A percentile compares a stretch with the other conserved stretches of the same genome.
These are phyloP conservation scores for Pandemis corylana DNA, from an alignment of 2,888 invertebrate genomes.

Conservation along the genomic window DNA sequence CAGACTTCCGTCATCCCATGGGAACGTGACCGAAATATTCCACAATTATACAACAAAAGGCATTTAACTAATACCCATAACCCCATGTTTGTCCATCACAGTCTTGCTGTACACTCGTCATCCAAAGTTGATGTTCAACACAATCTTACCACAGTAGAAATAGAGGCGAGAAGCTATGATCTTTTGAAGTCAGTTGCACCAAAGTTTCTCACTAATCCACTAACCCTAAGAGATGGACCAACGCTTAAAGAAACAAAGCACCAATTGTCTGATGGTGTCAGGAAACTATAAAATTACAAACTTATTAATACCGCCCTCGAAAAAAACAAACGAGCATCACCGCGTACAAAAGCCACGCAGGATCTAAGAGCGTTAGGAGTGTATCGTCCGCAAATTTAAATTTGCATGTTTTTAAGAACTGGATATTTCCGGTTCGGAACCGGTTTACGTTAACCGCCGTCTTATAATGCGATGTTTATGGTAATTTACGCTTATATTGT, in stretches of 20 bases:
- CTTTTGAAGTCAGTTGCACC: background rate
- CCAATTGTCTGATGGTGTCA: constrained; percentile 75
- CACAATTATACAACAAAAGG: constrained; percentile 34
- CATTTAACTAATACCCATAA: constrained; percentile 42
- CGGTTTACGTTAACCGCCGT: constrained; percentile 68
- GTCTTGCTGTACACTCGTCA: constrained; percentile 34
- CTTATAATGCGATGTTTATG: constrained; percentile 82
- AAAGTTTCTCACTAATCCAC: constrained; percentile 64
- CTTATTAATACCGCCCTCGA: background rate
- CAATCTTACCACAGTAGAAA: background rate
- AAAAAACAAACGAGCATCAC: constrained; percentile 10
- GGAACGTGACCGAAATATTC: constrained; percentile 27
- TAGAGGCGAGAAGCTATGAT: background rate
- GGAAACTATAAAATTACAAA: constrained; percentile 57
- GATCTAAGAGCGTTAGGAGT: background rate
- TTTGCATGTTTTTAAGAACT: constrained; percentile 50
- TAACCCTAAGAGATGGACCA: constrained; percentile 67
- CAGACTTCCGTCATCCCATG: constrained; percentile 32
- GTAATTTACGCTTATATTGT: constrained; percentile 81
- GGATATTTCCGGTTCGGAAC: constrained; percentile 73
- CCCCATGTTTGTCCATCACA: constrained; percentile 41
- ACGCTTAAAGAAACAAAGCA: constrained; percentile 67
- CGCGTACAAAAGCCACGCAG: background rate
- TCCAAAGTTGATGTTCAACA: background rate
- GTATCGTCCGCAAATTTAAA: constrained; percentile 15